phyloP scores from a whole-genome alignment of 2,888 invertebrate species.

The Tetranychus truncatus region DNA sequence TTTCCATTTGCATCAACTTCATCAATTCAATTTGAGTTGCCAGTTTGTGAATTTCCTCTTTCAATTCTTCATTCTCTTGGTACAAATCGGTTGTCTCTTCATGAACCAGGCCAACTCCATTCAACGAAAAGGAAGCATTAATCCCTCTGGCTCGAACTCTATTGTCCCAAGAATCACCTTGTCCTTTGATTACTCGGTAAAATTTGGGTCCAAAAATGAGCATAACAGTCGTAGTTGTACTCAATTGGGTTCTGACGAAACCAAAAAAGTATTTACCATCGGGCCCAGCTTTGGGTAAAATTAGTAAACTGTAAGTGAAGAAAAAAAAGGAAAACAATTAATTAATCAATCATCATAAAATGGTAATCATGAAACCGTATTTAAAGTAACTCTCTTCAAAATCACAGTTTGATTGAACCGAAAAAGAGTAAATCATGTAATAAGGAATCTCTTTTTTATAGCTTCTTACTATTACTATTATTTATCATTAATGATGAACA shows the following conservation, averaged over 20 bases:
- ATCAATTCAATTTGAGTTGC: conserved; percentile 80
- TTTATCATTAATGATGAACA: not conserved
- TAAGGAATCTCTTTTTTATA: too few species aligned
- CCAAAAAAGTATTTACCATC: conserved; percentile 79
- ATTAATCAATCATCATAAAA: not conserved
- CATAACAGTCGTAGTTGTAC: conserved; percentile 61
- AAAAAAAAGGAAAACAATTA: too few species aligned
- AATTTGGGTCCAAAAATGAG: conserved; percentile 72
- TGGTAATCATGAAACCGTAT: not conserved
- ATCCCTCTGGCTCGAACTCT: conserved; percentile 61
- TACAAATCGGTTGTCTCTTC: conserved; percentile 61
- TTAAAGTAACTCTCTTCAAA: not conserved
- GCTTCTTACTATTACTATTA: too few species aligned
- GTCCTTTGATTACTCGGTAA: conserved; percentile 57
- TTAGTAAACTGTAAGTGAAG: conserved; percentile 46
- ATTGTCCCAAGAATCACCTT: conserved; percentile 77
- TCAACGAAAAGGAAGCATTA: conserved; percentile 64
- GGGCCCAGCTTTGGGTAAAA: conserved; percentile 67
- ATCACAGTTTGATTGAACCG: not conserved
- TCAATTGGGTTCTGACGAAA: conserved; percentile 68
- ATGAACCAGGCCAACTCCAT: conserved; percentile 63
- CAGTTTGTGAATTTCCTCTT: conserved; percentile 75
- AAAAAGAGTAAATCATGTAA: not conserved
- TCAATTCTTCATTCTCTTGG: conserved; percentile 75
- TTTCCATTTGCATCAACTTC: conserved; percentile 83